Evolutionary conservation across 2,113 vertebrate genomes (phyloP).

Genomic region (Ramphastos sulfuratus): DNA sequence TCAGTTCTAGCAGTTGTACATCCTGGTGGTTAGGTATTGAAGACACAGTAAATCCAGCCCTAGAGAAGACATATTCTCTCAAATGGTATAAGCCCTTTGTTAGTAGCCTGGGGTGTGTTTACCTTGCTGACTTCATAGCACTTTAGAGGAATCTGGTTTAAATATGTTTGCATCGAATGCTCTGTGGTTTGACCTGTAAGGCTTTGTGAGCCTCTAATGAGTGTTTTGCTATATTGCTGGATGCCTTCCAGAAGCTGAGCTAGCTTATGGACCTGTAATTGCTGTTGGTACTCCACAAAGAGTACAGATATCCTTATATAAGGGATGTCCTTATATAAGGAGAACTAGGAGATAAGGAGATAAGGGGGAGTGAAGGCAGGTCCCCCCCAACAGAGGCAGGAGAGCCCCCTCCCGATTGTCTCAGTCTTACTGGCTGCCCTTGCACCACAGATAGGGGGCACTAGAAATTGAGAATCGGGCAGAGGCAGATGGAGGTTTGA

Average conservation of each 20-base stretch:
- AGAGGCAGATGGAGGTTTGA: no score
- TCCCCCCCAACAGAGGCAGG: no score
- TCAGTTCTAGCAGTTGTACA: accelerated
- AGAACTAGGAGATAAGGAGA: no score
- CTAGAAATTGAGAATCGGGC: no score
- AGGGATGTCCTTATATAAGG: background rate
- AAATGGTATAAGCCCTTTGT: background rate
- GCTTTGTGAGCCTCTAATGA: background rate
- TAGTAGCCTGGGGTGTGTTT: background rate
- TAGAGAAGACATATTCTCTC: background rate
- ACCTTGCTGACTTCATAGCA: background rate
- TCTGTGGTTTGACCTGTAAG: background rate
- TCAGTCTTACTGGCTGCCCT: no score
- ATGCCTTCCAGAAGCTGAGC: background rate
- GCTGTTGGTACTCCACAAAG: background rate
- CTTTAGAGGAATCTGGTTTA: background rate
- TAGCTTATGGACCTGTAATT: background rate
- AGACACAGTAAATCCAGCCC: background rate
- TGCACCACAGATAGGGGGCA: no score
- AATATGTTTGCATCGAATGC: background rate
- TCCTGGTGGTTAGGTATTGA: background rate
- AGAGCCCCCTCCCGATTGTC: no score
- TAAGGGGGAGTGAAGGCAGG: no score
- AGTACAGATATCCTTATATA: background rate
- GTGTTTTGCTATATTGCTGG: background rate